Conservation (phyloP, 37 sponge, comb jelly and placozoan species). For the Axinella damicornis region DNA sequence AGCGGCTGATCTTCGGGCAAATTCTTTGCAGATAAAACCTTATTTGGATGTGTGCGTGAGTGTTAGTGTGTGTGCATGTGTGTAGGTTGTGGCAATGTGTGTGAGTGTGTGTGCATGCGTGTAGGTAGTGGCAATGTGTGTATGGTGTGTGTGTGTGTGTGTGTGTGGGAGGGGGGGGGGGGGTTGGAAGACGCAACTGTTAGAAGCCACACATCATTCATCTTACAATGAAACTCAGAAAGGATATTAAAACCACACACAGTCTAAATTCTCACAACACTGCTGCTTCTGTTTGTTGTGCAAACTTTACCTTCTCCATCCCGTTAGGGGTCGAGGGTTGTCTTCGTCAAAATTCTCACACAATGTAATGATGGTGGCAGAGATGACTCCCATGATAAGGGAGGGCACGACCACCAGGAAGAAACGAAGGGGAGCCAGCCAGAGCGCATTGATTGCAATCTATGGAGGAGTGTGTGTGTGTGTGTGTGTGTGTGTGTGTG, state of each 20-base stretch:
- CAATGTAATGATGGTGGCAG: background rate
- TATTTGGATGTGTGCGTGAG: no score
- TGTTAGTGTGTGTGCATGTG: no score
- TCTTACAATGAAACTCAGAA: no score
- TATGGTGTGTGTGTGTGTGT: background rate
- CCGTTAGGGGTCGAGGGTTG: slow-evolving; percentile 32
- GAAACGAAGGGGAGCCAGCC: slow-evolving; percentile 56
- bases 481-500: no score
- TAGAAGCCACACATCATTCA: no score
- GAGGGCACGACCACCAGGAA: slow-evolving; percentile 39
- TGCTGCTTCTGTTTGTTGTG: no score
- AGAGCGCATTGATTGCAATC: slow-evolving; percentile 49
- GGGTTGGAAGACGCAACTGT: no score
- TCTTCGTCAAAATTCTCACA: slow-evolving; percentile 29
- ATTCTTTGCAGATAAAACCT: slow-evolving; percentile 12
- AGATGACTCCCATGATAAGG: background rate
- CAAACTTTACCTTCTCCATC: slow-evolving; percentile 50
- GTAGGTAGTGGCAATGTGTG: background rate
- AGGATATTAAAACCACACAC: no score
- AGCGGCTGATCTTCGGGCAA: background rate
- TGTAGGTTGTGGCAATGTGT: no score
- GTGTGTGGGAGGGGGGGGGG: background rate
- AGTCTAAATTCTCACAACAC: no score
- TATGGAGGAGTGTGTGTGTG: no score
- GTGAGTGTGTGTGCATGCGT: no score